Evolutionary conservation across 2,797 vertebrate genomes (phyloP), one percentile per base, ranked within the genome.

Genomic region (Vespertilio murinus): DNA sequence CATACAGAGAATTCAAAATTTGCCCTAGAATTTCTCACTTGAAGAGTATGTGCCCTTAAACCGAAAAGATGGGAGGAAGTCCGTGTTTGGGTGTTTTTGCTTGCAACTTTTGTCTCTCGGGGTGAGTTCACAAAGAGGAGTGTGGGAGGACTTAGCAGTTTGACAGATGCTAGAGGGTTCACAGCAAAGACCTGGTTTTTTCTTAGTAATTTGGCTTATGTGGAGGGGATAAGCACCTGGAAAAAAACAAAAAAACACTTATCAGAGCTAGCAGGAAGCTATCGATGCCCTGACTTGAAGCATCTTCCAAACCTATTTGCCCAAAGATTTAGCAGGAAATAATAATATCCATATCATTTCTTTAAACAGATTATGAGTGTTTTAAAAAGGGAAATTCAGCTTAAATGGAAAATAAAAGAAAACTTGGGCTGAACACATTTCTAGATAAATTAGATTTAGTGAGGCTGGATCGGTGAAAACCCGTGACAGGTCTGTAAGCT

Each of bases 401-500:
- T 83, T 86, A 79, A 38, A 40, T 78, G 0, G 0, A 14, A 12
- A 71, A 56, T 54, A 42, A 64, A 45, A 49, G 12, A 16, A 70
- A 69, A 45, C 5, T 7, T 74, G 13, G 25, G 40, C 20, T 95
- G 88, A 59, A 38, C 38, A 35, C 17, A 38, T 83, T 96, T 93
- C 47, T 56, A 82, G 95, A 85, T 83, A 75, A 73, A 42, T 38
- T 84, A 47, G 25, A 52, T 93, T 88, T 88, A 38, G 42, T 71
- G 59, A 91, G 45, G 35, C 17, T 30, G 84, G 45, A 88, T 87
- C 79, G 89, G 1, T 87, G 54, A 77, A 94, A 96, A 25, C 28
- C 61, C 79, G 88, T 93, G 96, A 93, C 77, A 79, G 78, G 61
- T 59, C 30, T 42, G 33, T 70, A 81, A 83, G 73, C 75, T 92